Evolutionary conservation across 2,888 invertebrate genomes (phyloP), one percentile per base, ranked within the genome.

Genomic region (Callyntrura guangdongensis): DNA sequence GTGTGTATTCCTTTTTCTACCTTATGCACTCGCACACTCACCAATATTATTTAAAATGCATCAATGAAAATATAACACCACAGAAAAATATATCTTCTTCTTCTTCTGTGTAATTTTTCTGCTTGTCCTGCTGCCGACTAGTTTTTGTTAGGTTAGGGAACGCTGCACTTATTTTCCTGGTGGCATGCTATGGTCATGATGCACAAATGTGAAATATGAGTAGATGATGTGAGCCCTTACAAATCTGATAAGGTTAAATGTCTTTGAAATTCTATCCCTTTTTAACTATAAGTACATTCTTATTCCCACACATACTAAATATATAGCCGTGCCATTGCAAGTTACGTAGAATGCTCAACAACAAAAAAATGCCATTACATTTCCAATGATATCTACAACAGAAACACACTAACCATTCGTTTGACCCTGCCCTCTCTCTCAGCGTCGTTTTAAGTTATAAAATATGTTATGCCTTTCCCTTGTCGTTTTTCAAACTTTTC

Each of bases 191-290:
- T 36, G 36, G 36, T 36, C 36, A 6, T 69, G 27, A 3, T 72
- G 47, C 45, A n/a, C 25, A 12, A n/a, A 45, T 82, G 67, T 67
- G 84, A 14, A 84, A 84, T 84, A 84, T 61, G 61, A 59, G 61
- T 79, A 56, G 79, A 79, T 87, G 81, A 81, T 88, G 69, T 86
- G 74, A 22, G 59, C 45, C 79, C 45, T 61, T 64, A 61, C 45
- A 49, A 45, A 84, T 89, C 84, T 72, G 91, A 87, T 91, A 87
- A 91, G 91, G 84, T 77, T 87, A 77, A 87, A 53, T 81, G 69
- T 91, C 85, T 85, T 82, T 91, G 91, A 91, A 91, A 91, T 81
- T 69, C 81, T 79, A 91, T 84, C 91, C 88, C 81, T 88, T 81
- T 88, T 36, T 36, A 4, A 36, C 88, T 74, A 82, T 47, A 64